phyloP scores from a whole-genome alignment of 2,797 vertebrate species.

The Limnodromus scolopaceus region DNA sequence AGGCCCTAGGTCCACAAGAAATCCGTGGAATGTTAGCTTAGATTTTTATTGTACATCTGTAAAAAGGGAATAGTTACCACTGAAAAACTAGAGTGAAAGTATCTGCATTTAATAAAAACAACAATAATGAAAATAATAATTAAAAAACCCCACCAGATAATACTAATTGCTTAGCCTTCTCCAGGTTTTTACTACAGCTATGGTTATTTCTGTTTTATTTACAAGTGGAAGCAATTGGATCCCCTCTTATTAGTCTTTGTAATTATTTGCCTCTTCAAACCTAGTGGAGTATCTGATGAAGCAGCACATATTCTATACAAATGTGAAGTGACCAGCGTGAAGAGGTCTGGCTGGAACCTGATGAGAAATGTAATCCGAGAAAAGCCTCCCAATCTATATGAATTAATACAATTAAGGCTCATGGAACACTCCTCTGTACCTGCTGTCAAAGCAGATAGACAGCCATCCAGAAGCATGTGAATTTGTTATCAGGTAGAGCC shows the following conservation, averaged over 20 bases:
- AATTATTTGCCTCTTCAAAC: background rate
- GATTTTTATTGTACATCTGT: background rate
- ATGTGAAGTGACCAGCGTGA: background rate
- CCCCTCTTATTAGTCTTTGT: background rate
- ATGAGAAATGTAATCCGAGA: background rate
- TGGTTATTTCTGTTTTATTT: background rate
- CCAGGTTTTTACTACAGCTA: background rate
- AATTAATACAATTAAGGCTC: slow-evolving; percentile 58
- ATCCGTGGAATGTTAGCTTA: background rate
- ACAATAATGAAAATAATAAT: background rate
- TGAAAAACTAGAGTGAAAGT: background rate
- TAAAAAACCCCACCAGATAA: fast-evolving
- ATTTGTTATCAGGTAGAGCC: slow-evolving; percentile 25
- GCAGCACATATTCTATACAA: background rate
- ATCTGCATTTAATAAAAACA: background rate
- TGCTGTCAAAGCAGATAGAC: slow-evolving; percentile 42
- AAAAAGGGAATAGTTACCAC: background rate
- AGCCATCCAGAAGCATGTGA: background rate
- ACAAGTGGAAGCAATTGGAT: background rate
- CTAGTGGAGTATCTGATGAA: background rate
- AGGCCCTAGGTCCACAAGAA: background rate
- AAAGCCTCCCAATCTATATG: background rate
- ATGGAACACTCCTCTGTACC: background rate
- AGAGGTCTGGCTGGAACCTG: slow-evolving; percentile 17
- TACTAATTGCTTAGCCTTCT: background rate